Base-by-base conservation (phyloP, 1,140 invertebrate genomes). In the Idris sp. region DNA sequence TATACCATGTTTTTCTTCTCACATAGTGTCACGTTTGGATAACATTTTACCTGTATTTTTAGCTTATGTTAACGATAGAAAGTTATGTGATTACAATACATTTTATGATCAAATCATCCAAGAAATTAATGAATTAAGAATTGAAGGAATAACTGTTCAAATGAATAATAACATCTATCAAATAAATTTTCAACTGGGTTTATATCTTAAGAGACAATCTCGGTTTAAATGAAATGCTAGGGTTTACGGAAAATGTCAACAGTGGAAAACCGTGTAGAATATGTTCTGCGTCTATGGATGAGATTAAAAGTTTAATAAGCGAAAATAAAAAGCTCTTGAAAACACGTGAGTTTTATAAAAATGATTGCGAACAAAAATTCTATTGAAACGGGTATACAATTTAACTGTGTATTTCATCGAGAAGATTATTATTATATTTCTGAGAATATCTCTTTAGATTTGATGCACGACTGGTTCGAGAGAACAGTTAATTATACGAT, bases 401-500 rank as follows among this genome's bases (percentile, higher is more conserved):
- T 10, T 10, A 18, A 41, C n/a, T 41, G 16, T 14, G 16, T 38
- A 38, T 38, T 38, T 14, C 35, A 38, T 38, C 13, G 7, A 38
- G 13, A 15, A 15, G 13, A 38, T 0, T n/a, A n/a, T n/a, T n/a
- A n/a, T n/a, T n/a, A n/a, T n/a, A n/a, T n/a, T n/a, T n/a, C n/a
- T n/a, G n/a, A 41, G 13, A 64, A 64, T 43, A 10, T 19, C 5
- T 18, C 14, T 14, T 31, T 31, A 31, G 59, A 64, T 19, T 16
- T 54, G 9, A 65, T 56, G 48, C 62, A 65, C 19, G 48, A 54
- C 33, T 7, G 28, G 2, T 44, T 46, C 8, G 59, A 64, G 11
- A 46, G 59, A 4, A 40, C 19, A 6, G 46, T 15, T 8, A 41
- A 16, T n/a, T n/a, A n/a, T n/a, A n/a, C n/a, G n/a, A n/a, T n/a